phyloP scores from a whole-genome alignment of 1,140 invertebrate species.

The Hyphantria cunea region DNA sequence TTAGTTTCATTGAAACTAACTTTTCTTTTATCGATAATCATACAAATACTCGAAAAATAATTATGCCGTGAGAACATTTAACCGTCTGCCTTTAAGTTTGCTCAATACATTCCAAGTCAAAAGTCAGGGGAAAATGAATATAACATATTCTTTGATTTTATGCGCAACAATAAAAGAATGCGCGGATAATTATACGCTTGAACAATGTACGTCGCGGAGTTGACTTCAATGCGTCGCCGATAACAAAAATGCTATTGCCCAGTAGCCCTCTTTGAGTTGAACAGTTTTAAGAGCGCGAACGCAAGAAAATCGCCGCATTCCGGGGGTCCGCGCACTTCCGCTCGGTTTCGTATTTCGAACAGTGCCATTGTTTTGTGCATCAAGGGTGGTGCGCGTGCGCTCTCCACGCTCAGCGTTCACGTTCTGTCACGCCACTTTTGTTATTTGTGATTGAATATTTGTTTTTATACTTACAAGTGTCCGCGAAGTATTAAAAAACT shows the following conservation, averaged over 20 bases:
- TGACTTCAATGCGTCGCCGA: slow-evolving; percentile 64
- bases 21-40: too few species aligned
- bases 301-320: slow-evolving; percentile 70
- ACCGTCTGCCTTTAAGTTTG: slow-evolving; percentile 65
- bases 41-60: slow-evolving; percentile 18
- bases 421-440: slow-evolving; percentile 27
- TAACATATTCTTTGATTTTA: slow-evolving; percentile 77
- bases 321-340: slow-evolving; percentile 73
- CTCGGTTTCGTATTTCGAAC: slow-evolving; percentile 67
- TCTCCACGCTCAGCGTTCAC: slow-evolving; percentile 23
- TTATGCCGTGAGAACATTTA: slow-evolving; percentile 75
- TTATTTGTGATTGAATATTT: slow-evolving; percentile 26
- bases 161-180: slow-evolving; percentile 71
- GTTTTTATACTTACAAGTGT: slow-evolving; percentile 24
- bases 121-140: slow-evolving; percentile 72
- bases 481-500: slow-evolving; percentile 19
- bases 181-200: slow-evolving; percentile 70
- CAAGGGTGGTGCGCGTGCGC: slow-evolving; percentile 52
- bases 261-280: slow-evolving; percentile 62
- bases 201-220: slow-evolving; percentile 67
- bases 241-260: slow-evolving; percentile 49
- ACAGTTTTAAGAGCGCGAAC: slow-evolving; percentile 52
- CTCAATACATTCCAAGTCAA: slow-evolving; percentile 65
- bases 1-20: too few species aligned
- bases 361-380: slow-evolving; percentile 51